phyloP scores from a whole-genome alignment of 2,888 invertebrate species.

The Cryptops parisi region DNA sequence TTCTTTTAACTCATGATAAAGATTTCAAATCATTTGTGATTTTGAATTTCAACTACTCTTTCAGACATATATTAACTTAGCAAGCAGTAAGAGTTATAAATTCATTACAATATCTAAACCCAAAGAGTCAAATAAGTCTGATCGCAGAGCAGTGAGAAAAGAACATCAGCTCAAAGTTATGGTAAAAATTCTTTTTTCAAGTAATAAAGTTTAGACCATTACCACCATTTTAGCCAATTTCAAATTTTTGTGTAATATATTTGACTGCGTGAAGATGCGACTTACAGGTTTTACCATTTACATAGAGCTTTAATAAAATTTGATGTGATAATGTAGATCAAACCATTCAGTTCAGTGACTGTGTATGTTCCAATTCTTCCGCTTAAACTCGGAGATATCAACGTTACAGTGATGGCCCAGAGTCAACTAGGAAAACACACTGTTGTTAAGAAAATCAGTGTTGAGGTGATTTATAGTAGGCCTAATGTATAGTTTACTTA shows the following conservation, averaged over 20 bases:
- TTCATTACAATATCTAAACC: not conserved
- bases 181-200: not conserved
- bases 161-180: constrained; percentile 3
- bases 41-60: not conserved
- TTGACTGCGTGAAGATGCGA: no score
- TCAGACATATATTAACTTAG: not conserved
- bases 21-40: not conserved
- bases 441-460: constrained; percentile 32
- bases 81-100: not conserved
- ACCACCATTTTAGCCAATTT: no score
- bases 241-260: no score
- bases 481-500: no score
- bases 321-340: constrained; percentile 28
- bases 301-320: no score
- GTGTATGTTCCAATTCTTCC: constrained; percentile 86
- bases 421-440: constrained; percentile 32
- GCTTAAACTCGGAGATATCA: constrained; percentile 45
- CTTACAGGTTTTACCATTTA: no score
- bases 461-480: constrained; percentile 50
- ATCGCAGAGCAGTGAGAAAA: not conserved
- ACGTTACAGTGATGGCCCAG: constrained; percentile 55
- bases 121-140: not conserved
- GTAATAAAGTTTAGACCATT: not conserved
- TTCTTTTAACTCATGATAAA: not conserved
- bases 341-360: constrained; percentile 37